These are phyloP conservation scores for Philereme transversata DNA, from an alignment of 2,888 invertebrate species.

Conservation along the genomic window DNA sequence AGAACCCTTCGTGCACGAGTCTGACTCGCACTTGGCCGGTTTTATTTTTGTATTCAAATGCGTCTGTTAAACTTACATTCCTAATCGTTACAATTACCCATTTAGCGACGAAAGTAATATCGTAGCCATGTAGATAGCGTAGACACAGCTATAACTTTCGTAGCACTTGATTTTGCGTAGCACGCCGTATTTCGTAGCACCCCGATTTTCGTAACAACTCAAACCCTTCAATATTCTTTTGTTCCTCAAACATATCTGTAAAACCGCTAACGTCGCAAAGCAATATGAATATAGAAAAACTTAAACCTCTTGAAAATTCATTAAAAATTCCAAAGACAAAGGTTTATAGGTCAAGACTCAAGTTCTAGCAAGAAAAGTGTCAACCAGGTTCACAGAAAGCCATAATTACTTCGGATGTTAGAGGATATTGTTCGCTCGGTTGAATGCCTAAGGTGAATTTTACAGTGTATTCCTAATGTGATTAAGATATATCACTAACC, in stretches of 20 bases:
- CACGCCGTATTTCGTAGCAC: neutral
- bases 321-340: constrained; percentile 48
- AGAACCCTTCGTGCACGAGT: no score
- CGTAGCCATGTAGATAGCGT: neutral
- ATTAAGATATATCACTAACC: constrained; percentile 43
- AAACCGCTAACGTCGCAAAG: constrained; percentile 2
- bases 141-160: neutral
- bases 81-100: no score
- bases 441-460: constrained; percentile 12
- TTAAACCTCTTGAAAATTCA: constrained; percentile 36
- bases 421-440: constrained; percentile 16
- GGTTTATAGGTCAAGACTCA: constrained; percentile 56
- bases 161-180: neutral
- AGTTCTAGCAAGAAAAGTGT: constrained; percentile 43
- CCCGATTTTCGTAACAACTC: neutral
- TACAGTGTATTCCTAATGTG: constrained; percentile 18
- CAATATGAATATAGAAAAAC: constrained; percentile 19
- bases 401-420: constrained; percentile 28
- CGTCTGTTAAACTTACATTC: no score
- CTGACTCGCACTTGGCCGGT: no score
- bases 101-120: neutral
- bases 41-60: no score
- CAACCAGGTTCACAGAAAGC: constrained; percentile 27
- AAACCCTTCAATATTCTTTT: neutral
- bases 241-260: neutral